phyloP scores from a whole-genome alignment of 2,113 vertebrate genomes.

The Miniopterus natalensis region DNA sequence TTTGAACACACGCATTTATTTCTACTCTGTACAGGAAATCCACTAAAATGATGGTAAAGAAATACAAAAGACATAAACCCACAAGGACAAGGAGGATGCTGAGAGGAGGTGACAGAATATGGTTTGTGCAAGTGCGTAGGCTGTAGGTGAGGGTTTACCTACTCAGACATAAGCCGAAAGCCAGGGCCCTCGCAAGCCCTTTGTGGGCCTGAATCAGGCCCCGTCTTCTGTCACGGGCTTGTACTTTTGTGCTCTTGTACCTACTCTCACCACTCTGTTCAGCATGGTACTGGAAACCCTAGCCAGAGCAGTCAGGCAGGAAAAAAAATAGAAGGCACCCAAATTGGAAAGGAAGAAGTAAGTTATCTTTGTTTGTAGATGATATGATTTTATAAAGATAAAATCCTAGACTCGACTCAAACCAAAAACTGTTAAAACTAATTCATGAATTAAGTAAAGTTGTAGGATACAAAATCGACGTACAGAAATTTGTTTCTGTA shows the following conservation, averaged over 20 bases:
- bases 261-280: not conserved
- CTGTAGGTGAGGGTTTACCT: not conserved
- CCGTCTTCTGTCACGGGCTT: not conserved
- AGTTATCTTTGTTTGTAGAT: not conserved
- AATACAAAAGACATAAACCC: not conserved
- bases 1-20: conserved; percentile 30
- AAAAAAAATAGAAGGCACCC: not conserved
- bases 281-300: not conserved
- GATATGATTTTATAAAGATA: not conserved
- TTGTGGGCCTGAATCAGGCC: not conserved
- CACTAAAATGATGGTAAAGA: conserved; percentile 21
- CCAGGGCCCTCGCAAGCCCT: not conserved
- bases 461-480: not conserved
- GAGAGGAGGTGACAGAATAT: not conserved
- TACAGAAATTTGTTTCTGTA: not conserved
- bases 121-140: not conserved
- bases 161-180: not conserved
- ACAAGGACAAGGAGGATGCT: not conserved
- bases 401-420: not conserved
- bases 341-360: not conserved
- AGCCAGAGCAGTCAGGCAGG: not conserved
- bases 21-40: not conserved
- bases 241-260: too few species aligned
- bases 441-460: not conserved
- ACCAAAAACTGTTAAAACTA: not conserved